Percentiles rank a stretch among this genome's conserved stretches.
These are phyloP conservation scores for Ridgeia piscesae DNA, from an alignment of 1,140 invertebrate species.

Conservation along the genomic window DNA sequence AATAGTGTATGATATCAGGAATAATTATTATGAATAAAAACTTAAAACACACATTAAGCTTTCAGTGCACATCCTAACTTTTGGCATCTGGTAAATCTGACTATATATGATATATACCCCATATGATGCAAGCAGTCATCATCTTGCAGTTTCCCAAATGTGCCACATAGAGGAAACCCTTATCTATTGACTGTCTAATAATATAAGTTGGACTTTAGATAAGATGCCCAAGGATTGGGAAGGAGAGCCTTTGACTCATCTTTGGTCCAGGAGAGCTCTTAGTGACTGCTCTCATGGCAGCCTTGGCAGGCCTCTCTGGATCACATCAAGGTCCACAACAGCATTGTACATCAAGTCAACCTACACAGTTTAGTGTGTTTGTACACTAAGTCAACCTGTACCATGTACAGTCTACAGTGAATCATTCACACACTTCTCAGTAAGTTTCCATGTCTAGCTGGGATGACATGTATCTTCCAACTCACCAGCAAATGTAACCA, in stretches of 20 bases:
- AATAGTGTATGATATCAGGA: too few relatives aligned
- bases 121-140: too few relatives aligned
- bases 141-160: not conserved
- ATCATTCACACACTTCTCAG: too few relatives aligned
- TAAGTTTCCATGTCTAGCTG: not conserved
- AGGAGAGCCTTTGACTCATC: not conserved
- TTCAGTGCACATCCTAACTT: not conserved
- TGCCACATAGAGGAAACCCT: not conserved
- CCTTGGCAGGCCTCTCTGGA: not conserved
- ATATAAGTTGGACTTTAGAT: not conserved
- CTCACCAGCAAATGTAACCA: not conserved
- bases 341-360: too few relatives aligned
- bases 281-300: too few relatives aligned
- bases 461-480: not conserved
- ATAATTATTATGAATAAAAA: too few relatives aligned
- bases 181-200: not conserved
- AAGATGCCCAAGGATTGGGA: not conserved
- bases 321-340: too few relatives aligned
- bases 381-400: not conserved
- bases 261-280: not conserved
- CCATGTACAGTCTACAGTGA: too few relatives aligned
- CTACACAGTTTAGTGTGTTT: too few relatives aligned
- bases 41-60: too few relatives aligned
- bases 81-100: not conserved
- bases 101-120: too few relatives aligned